Percentiles rank a stretch among this genome's conserved stretches.
These are phyloP conservation scores for Melikaiella ostensackeni DNA, from an alignment of 2,888 invertebrate species.

Conservation along the genomic window DNA sequence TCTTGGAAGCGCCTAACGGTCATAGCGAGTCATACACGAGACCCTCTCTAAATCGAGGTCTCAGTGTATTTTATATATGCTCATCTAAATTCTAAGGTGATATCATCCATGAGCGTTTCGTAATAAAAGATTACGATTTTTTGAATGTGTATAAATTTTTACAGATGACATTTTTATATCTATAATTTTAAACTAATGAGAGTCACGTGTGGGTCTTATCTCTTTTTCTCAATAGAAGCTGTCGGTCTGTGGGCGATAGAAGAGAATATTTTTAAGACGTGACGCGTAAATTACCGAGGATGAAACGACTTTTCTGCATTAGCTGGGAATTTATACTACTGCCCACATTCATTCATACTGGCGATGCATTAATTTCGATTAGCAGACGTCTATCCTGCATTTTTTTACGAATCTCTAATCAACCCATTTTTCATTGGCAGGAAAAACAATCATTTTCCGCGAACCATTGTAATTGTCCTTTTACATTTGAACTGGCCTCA, in stretches of 20 bases:
- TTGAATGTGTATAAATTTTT: not conserved
- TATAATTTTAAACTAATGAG: conserved; percentile 21
- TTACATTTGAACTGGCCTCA: not conserved
- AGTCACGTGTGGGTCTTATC: conserved; percentile 33
- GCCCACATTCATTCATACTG: conserved; percentile 60
- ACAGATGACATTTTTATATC: conserved; percentile 5
- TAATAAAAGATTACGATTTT: not conserved
- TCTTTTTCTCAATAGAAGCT: conserved; percentile 41
- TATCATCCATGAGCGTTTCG: not conserved
- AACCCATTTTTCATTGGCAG: not conserved
- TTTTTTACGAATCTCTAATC: not conserved
- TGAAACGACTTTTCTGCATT: conserved; percentile 55
- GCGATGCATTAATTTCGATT: conserved; percentile 53
- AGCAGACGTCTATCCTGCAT: not conserved
- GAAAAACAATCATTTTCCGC: not conserved
- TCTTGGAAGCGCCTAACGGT: too few relatives aligned
- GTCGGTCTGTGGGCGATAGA: conserved; percentile 54
- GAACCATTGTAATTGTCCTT: not conserved
- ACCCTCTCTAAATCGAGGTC: too few relatives aligned
- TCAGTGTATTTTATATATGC: not conserved
- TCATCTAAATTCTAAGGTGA: not conserved
- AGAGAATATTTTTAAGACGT: conserved; percentile 53
- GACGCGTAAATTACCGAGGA: conserved; percentile 57
- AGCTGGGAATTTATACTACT: conserved; percentile 57
- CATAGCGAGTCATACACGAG: too few relatives aligned